Evolutionary conservation across 2,113 vertebrate genomes (phyloP), one percentile per base, ranked within the genome.

Genomic region (Halcyon senegalensis): DNA sequence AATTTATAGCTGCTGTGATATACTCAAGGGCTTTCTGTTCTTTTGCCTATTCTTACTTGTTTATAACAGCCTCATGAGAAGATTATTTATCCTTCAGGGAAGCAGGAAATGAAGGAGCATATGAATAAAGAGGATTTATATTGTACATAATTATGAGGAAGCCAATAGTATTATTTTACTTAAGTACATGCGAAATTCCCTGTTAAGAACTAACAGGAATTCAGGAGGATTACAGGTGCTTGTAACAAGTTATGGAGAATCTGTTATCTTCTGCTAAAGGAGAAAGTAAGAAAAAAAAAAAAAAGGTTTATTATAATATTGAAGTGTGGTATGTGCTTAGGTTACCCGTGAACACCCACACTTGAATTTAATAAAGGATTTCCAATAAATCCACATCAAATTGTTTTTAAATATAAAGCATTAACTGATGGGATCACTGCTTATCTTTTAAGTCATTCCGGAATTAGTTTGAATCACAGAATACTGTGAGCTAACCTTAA

Each of bases 101-200:
- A 95, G 55, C 25, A 88, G 86, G 85, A 97, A 93, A 83, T n/a
- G 16, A 94, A 93, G 75, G 12, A 64, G 23, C 39, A 48, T 2
- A 7, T 73, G 53, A 91, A 56, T 8, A 91, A 30, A 82, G n/a
- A 68, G 10, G 7, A 93, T 83, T 33, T 39, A 64, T 24, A 60
- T 7, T 64, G 35, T 31, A 76, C 6, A 63, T 31, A 63, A 31
- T 33, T 51, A 66, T 4, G 9, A 90, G 24, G 31, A 87, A 88
- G 15, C 8, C 16, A 74, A 28, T 3, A 30, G 51, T 13, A 70
- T 24, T 11, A 7, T 74, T 44, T 80, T 17, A 55, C 60, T 75
- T 43, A 30, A 63, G 37, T 9, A 63, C 37, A 37, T 27, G 33
- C 77, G 24, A 85, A 23, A 60, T 24, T 23, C 27, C 28, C 28